Evolutionary conservation across 64 coral and sea anemone genomes (phyloP).

Genomic region (Cladopsammia gracilis): DNA sequence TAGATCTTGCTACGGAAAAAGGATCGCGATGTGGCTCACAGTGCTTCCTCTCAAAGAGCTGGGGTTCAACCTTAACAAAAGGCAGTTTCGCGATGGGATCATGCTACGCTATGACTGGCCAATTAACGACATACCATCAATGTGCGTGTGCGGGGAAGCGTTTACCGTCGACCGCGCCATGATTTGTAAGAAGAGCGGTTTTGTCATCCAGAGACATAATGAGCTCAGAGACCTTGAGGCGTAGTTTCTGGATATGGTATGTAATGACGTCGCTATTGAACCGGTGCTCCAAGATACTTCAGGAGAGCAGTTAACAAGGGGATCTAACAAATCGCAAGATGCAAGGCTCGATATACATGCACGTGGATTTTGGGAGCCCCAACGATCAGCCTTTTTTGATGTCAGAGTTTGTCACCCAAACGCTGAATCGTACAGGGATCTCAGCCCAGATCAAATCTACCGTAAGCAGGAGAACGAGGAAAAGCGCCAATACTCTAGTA

Average conservation of each 20-base stretch:
- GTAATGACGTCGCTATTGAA: neutral
- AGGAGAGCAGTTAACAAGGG: neutral
- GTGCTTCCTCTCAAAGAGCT: neutral
- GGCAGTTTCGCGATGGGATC: neutral
- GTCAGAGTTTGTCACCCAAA: neutral
- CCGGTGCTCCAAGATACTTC: neutral
- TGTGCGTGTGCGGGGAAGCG: neutral
- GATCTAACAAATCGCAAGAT: neutral
- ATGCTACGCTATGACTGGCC: slow-evolving; percentile 1
- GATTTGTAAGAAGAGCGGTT: neutral
- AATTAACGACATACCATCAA: neutral
- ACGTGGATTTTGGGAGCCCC: neutral
- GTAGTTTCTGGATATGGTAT: neutral
- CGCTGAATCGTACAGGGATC: neutral
- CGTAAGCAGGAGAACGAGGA: too few relatives aligned
- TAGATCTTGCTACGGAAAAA: neutral
- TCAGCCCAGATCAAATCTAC: too few relatives aligned
- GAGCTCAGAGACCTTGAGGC: neutral
- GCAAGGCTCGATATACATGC: neutral
- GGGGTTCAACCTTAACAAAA: slow-evolving; percentile 18
- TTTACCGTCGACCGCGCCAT: neutral
- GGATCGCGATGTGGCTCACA: neutral
- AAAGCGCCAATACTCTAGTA: too few relatives aligned
- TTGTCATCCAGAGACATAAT: slow-evolving; percentile 16
- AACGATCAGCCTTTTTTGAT: neutral